phyloP scores from a whole-genome alignment of 2,797 vertebrate genomes.

The Protonibea diacanthus region DNA sequence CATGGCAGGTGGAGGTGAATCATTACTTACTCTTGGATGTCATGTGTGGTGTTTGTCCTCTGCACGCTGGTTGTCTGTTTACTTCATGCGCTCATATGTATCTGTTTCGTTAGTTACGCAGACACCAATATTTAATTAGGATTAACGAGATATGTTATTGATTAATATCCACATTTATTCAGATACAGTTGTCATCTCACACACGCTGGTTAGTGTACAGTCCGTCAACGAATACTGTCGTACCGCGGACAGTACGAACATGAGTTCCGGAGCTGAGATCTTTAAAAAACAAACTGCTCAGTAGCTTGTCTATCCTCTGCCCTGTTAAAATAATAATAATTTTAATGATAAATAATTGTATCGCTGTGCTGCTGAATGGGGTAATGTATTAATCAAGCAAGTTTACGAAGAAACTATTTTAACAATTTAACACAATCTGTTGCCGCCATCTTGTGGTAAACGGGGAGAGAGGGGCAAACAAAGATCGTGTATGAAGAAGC shows the following conservation, averaged over 20 bases:
- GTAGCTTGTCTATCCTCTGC: accelerated
- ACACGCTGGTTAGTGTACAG: constrained; percentile 60
- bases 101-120: neutral
- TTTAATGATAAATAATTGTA: too few relatives aligned
- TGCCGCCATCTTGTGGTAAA: constrained; percentile 35
- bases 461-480: neutral
- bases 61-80: neutral
- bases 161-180: neutral
- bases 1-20: too few relatives aligned
- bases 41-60: neutral
- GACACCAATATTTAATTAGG: accelerated
- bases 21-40: constrained; percentile 22
- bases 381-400: accelerated
- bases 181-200: neutral
- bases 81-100: neutral
- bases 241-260: neutral
- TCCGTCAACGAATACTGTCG: constrained; percentile 57
- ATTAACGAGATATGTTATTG: accelerated
- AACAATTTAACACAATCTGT: neutral
- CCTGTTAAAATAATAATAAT: neutral
- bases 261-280: constrained; percentile 45
- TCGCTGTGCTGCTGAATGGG: too few relatives aligned
- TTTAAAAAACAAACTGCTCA: too few relatives aligned
- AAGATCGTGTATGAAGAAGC: constrained; percentile 15
- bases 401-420: accelerated